Percentiles rank a stretch among this genome's conserved stretches.
These are phyloP conservation scores for Adelges cooleyi DNA, from an alignment of 1,140 invertebrate genomes.

Conservation along the genomic window DNA sequence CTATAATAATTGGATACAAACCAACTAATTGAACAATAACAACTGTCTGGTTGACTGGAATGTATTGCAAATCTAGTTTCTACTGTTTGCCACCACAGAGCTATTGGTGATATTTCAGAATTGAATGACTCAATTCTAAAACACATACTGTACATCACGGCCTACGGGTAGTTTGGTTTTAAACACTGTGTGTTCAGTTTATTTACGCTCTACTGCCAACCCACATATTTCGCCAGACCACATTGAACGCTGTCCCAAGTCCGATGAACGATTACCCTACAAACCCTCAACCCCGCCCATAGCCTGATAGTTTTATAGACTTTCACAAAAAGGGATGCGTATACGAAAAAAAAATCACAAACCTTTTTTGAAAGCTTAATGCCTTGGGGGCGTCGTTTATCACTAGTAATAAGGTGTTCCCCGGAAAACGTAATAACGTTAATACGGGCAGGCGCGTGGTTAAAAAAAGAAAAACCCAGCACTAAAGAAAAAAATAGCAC, in stretches of 20 bases:
- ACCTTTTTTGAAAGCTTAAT: conserved; percentile 10
- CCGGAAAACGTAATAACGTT: conserved; percentile 14
- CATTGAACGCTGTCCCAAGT: neutral
- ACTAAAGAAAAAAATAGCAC: neutral
- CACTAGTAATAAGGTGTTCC: conserved; percentile 25
- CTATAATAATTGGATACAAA: too few species aligned
- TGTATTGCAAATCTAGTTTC: too few species aligned
- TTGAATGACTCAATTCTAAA: too few species aligned
- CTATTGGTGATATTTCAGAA: too few species aligned
- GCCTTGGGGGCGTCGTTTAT: conserved; percentile 21
- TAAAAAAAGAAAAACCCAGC: neutral
- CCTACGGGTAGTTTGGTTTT: too few species aligned
- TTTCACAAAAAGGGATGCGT: neutral
- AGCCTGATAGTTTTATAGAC: neutral
- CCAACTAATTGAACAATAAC: too few species aligned
- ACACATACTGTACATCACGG: too few species aligned
- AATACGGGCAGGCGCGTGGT: conserved; percentile 8
- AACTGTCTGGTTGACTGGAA: too few species aligned
- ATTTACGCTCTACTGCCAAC: too few species aligned
- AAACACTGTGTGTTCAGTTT: too few species aligned
- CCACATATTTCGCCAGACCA: too few species aligned
- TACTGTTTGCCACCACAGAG: too few species aligned
- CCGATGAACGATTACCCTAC: conserved; percentile 2
- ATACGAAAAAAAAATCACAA: conserved; percentile 4
- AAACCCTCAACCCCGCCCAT: neutral